These are phyloP conservation scores for Embiotoca jacksoni DNA, from an alignment of 2,113 vertebrate genomes.

Conservation along the genomic window DNA sequence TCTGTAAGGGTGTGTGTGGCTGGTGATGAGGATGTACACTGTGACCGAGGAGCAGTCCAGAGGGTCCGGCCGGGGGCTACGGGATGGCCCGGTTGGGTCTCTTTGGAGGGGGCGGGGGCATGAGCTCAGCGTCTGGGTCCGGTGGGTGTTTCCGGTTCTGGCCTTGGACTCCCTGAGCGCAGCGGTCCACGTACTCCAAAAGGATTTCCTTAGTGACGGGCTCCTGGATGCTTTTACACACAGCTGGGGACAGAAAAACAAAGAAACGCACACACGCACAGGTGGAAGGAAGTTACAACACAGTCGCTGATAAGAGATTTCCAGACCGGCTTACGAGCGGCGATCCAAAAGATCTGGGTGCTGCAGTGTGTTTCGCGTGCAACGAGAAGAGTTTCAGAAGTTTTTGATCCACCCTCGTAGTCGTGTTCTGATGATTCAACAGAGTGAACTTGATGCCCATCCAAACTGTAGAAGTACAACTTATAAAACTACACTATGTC, in stretches of 20 bases:
- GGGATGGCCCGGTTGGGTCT: slow-evolving; percentile 85
- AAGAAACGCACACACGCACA: background rate
- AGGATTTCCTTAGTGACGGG: slow-evolving; percentile 98
- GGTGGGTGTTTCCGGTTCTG: slow-evolving; percentile 88
- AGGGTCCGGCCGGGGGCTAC: slow-evolving; percentile 61
- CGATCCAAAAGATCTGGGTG: too few species aligned
- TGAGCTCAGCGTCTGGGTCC: slow-evolving; percentile 94
- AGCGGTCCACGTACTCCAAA: slow-evolving; percentile 92
- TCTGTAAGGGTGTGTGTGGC: slow-evolving; percentile 5
- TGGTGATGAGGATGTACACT: slow-evolving; percentile 56
- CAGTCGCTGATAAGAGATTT: slow-evolving; percentile 15
- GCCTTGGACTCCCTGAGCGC: slow-evolving; percentile 84
- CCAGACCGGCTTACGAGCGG: background rate
- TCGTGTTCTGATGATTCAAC: background rate
- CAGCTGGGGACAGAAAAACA: slow-evolving; percentile 83
- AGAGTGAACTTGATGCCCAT: background rate
- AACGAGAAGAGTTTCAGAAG: too few species aligned
- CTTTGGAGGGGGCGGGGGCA: slow-evolving; percentile 97
- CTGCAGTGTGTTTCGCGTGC: too few species aligned
- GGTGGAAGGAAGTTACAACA: slow-evolving; percentile 47
- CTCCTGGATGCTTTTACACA: slow-evolving; percentile 95
- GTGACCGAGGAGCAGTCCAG: slow-evolving; percentile 71
- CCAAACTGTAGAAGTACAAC: background rate
- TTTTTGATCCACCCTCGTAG: too few species aligned
- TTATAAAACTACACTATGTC: background rate